A percentile compares a stretch with the other conserved stretches of the same genome.
phyloP scores from a whole-genome alignment of 1,140 invertebrate species.

The Trachymyrmex septentrionalis region DNA sequence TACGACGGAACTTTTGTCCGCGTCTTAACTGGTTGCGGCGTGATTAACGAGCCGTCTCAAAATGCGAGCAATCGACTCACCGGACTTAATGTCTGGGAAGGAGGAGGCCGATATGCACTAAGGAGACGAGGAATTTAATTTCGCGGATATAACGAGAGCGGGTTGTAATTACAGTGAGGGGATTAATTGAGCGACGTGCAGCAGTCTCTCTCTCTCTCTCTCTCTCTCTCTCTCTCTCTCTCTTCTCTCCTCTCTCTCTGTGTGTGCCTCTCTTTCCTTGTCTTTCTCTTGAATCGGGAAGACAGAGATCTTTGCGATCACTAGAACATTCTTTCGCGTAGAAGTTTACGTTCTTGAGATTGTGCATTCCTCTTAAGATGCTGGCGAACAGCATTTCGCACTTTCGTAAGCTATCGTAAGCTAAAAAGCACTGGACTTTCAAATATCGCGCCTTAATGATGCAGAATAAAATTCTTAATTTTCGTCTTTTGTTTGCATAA shows the following conservation, averaged over 20 bases:
- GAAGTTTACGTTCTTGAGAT: conserved; percentile 56
- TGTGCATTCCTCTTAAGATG: conserved; percentile 38
- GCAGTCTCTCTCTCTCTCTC: conserved; percentile 11
- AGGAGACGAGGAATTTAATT: conserved; percentile 59
- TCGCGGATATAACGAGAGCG: conserved; percentile 56
- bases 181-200: conserved; percentile 52
- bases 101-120: conserved; percentile 17
- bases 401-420: conserved; percentile 8
- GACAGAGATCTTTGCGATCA: conserved; percentile 36
- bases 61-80: conserved; percentile 53
- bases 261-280: background rate
- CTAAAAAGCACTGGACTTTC: conserved; percentile 16
- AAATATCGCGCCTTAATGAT: conserved; percentile 8
- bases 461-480: background rate
- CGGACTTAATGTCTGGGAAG: conserved; percentile 46
- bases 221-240: background rate
- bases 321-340: conserved; percentile 54
- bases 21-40: conserved; percentile 42
- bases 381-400: conserved; percentile 44
- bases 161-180: conserved; percentile 45
- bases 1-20: conserved; percentile 17
- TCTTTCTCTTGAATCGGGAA: background rate
- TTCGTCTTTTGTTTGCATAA: background rate
- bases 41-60: conserved; percentile 58
- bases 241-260: background rate